Conservation (phyloP, 2,888 invertebrate genomes). For the Apoda limacodes region DNA sequence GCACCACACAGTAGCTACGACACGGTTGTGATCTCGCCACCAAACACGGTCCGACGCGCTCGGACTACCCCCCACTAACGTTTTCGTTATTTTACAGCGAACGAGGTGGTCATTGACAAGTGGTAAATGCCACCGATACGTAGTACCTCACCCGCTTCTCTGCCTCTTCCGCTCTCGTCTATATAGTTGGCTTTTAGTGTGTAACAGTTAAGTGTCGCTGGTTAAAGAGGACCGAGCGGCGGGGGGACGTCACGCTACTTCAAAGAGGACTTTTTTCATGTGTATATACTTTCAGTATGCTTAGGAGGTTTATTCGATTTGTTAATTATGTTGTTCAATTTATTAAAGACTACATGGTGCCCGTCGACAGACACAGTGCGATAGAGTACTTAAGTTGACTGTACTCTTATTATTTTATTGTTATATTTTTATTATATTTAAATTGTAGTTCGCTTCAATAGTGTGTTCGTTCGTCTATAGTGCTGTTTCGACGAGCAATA, state of each 20-base stretch:
- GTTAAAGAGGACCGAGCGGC: constrained; percentile 21
- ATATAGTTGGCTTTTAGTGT: constrained; percentile 43
- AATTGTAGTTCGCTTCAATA: constrained; percentile 69
- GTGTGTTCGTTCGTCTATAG: constrained; percentile 64
- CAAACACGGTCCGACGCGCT: constrained; percentile 58
- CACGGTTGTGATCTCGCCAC: constrained; percentile 64
- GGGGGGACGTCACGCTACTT: constrained; percentile 27
- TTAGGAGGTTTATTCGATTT: constrained; percentile 68
- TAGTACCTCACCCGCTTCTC: constrained; percentile 64
- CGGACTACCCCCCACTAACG: constrained; percentile 49
- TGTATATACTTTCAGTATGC: constrained; percentile 68
- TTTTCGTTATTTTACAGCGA: constrained; percentile 74
- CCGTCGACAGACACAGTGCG: constrained; percentile 67
- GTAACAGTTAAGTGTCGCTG: constrained; percentile 21
- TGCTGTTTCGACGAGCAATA: constrained; percentile 69
- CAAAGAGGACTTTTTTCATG: constrained; percentile 64
- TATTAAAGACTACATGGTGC: constrained; percentile 66
- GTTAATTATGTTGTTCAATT: constrained; percentile 66
- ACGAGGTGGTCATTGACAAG: constrained; percentile 78
- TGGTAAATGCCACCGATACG: constrained; percentile 70
- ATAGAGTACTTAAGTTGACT: constrained; percentile 69
- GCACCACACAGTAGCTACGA: constrained; percentile 62
- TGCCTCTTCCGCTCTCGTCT: constrained; percentile 57
- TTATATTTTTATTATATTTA: constrained; percentile 65
- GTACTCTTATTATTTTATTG: constrained; percentile 65